Percentiles rank a stretch among this genome's conserved stretches.
These are phyloP conservation scores for Oreochromis tanganicae DNA, from an alignment of 2,113 vertebrate genomes.

Conservation along the genomic window DNA sequence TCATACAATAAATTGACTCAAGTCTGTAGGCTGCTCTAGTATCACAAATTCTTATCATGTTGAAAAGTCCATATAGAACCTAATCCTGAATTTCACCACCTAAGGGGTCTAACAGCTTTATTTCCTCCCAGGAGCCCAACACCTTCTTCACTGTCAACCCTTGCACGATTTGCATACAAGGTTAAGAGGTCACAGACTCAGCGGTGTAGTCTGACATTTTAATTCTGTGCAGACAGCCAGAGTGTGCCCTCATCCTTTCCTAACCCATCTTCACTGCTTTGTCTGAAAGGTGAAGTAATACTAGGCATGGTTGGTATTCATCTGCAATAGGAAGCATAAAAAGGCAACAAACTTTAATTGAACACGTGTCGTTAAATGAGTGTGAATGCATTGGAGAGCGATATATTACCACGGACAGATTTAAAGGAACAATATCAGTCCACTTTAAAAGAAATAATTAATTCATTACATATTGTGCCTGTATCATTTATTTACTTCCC, in stretches of 20 bases:
- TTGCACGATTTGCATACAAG: conserved; percentile 50
- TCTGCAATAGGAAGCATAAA: not conserved
- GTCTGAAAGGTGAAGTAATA: conserved; percentile 6
- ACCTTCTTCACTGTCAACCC: conserved; percentile 36
- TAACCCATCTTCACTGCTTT: not conserved
- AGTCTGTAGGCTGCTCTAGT: not conserved
- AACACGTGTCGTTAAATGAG: not conserved
- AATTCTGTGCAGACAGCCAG: conserved; percentile 50
- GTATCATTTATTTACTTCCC: not conserved
- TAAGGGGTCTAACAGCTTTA: conserved; percentile 27
- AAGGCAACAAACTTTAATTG: not conserved
- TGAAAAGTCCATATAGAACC: not conserved
- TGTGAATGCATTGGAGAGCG: not conserved
- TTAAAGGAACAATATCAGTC: not conserved
- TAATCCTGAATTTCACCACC: conserved; percentile 30
- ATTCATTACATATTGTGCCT: not conserved
- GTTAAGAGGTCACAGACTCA: conserved; percentile 55
- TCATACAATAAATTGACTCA: conserved; percentile 20
- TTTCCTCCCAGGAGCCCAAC: conserved; percentile 28
- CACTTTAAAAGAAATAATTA: not conserved
- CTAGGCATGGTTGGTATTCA: not conserved
- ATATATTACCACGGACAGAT: not conserved
- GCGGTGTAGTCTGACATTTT: conserved; percentile 57
- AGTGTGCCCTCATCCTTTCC: conserved; percentile 9
- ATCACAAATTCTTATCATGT: conserved; percentile 30